These are phyloP conservation scores for Babyrousa celebensis DNA, from an alignment of 2,797 vertebrate genomes.

Conservation along the genomic window DNA sequence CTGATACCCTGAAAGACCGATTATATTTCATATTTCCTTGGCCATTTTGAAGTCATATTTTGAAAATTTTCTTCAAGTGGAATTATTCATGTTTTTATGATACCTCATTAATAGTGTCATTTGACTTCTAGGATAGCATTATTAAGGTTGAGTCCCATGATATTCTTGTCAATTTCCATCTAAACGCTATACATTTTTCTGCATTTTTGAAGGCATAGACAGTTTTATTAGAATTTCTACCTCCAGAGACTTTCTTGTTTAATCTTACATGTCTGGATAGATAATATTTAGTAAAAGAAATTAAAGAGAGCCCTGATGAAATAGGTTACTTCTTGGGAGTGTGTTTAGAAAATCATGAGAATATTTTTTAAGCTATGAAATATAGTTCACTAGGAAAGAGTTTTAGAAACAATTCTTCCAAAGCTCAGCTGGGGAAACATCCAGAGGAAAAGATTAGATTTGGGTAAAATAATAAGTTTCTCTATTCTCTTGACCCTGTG, in stretches of 20 bases:
- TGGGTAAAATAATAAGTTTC: background rate
- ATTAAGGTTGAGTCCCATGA: background rate
- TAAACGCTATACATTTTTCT: background rate
- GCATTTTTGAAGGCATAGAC: background rate
- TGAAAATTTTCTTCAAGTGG: background rate
- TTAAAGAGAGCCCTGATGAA: background rate
- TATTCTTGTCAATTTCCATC: background rate
- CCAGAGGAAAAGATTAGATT: background rate
- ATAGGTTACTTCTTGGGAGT: background rate
- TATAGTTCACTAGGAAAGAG: background rate
- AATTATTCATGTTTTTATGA: background rate
- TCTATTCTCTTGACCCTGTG: background rate
- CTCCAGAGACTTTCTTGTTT: constrained; percentile 9
- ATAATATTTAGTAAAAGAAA: constrained; percentile 1
- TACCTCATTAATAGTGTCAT: background rate
- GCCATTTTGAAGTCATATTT: background rate
- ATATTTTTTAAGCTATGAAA: background rate
- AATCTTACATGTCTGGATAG: constrained; percentile 4
- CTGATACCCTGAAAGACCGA: background rate
- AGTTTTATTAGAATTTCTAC: constrained; percentile 11
- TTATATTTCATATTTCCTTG: background rate
- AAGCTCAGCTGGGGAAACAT: background rate
- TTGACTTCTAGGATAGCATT: background rate
- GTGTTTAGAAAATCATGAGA: background rate
- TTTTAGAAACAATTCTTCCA: constrained; percentile 6